Evolutionary conservation across 2,797 vertebrate species (phyloP).

Genomic region (Heteromormyrus szaboi): DNA sequence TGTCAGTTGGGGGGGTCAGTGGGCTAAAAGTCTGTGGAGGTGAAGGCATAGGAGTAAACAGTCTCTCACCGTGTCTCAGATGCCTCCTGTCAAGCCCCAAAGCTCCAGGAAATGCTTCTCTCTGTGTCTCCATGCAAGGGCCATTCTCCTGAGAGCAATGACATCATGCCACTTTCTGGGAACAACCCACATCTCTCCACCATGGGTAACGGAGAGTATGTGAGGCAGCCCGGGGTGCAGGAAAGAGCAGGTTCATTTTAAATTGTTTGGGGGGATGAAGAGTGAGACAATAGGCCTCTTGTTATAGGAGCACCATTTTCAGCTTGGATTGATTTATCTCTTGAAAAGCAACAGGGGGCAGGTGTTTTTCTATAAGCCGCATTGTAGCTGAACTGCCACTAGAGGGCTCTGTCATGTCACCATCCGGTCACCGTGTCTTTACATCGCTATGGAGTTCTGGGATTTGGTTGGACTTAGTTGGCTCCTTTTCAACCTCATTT

Average conservation of each 20-base stretch:
- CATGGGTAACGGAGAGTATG: background rate
- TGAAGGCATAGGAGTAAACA: background rate
- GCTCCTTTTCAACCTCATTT: background rate
- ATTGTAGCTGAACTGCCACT: background rate
- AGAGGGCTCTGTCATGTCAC: background rate
- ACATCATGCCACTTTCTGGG: constrained; percentile 41
- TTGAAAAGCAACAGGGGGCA: background rate
- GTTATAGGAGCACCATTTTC: background rate
- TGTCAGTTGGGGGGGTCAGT: background rate
- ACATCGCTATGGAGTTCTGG: background rate
- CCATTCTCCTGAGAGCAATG: constrained; percentile 24
- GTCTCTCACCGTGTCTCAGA: background rate
- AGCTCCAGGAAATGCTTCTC: background rate
- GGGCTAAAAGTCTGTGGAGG: background rate
- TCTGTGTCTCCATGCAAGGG: background rate
- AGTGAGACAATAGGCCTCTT: background rate
- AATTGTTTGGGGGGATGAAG: background rate
- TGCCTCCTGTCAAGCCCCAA: background rate
- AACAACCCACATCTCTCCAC: background rate
- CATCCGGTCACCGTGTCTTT: background rate
- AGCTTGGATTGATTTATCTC: background rate
- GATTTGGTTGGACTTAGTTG: background rate
- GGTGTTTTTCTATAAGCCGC: background rate
- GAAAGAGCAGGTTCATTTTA: background rate
- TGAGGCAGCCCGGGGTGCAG: background rate